Conservation (phyloP, 2,888 invertebrate species). For the Drosophila subquinaria region DNA sequence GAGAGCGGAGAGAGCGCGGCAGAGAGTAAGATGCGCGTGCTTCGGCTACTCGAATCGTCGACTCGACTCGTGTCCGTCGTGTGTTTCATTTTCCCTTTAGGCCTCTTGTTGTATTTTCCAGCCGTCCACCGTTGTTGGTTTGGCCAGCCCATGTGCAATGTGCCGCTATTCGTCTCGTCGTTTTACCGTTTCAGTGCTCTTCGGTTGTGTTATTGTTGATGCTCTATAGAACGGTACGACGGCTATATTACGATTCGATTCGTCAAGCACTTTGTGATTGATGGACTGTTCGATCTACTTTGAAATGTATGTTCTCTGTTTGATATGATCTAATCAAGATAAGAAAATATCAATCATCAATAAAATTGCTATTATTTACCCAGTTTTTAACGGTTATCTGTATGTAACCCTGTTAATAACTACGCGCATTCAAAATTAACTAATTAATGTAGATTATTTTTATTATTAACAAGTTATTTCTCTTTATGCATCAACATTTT, state of each 20-base stretch:
- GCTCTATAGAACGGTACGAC: constrained; percentile 26
- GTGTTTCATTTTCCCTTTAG: constrained; percentile 68
- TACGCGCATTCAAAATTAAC: neutral
- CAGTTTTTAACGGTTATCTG: neutral
- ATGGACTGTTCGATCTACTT: constrained; percentile 22
- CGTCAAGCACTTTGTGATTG: constrained; percentile 29
- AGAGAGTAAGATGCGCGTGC: constrained; percentile 69
- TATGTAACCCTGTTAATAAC: neutral
- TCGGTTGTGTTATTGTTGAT: constrained; percentile 62
- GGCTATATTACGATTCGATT: constrained; percentile 32
- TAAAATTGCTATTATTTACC: too few relatives aligned
- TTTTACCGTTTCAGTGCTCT: constrained; percentile 47
- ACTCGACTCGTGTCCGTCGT: constrained; percentile 43
- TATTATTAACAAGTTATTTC: neutral
- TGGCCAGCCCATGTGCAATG: constrained; percentile 66
- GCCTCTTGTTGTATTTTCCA: constrained; percentile 74
- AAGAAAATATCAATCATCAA: neutral
- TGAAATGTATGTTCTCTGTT: neutral
- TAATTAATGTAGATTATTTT: neutral
- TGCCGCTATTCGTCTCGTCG: constrained; percentile 68
- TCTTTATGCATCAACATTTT: neutral
- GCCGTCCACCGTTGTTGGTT: constrained; percentile 57
- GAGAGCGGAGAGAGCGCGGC: constrained; percentile 37
- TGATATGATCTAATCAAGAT: neutral
- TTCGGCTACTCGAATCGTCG: constrained; percentile 55